These are phyloP conservation scores for Pseudachorutes palmiensis DNA, from an alignment of 1,140 invertebrate genomes.

Conservation along the genomic window DNA sequence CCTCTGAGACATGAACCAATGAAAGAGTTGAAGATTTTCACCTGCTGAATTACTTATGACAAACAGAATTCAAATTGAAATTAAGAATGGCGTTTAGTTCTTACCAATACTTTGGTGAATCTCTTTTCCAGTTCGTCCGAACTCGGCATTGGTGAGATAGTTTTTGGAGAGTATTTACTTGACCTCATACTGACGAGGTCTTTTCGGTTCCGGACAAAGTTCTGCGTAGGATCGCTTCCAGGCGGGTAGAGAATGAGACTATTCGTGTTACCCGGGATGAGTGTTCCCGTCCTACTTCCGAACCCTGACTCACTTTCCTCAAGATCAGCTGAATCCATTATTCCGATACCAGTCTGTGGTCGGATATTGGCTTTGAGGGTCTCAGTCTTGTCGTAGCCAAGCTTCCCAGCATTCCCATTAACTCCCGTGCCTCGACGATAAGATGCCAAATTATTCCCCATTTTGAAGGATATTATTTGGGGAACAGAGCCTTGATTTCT, in stretches of 20 bases:
- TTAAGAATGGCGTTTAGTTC: no score
- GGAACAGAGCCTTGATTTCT: no score
- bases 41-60: background rate
- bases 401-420: conserved; percentile 13
- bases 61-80: no score
- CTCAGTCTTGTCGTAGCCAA: conserved; percentile 5
- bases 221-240: conserved; percentile 15
- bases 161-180: conserved; percentile 38
- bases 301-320: conserved; percentile 17
- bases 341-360: conserved; percentile 24
- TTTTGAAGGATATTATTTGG: conserved; percentile 1
- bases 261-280: conserved; percentile 4
- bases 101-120: conserved; percentile 91
- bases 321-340: conserved; percentile 14
- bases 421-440: conserved; percentile 21
- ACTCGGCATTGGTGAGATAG: conserved; percentile 66
- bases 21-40: no score
- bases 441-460: conserved; percentile 28
- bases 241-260: conserved; percentile 13
- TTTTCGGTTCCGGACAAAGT: conserved; percentile 36
- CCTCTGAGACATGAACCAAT: no score
- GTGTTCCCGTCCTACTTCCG: conserved; percentile 1
- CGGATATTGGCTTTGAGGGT: conserved; percentile 30
- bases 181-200: conserved; percentile 37
- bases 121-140: conserved; percentile 75